Conservation (phyloP, 2,113 vertebrate species). For the Ciconia boyciana region DNA sequence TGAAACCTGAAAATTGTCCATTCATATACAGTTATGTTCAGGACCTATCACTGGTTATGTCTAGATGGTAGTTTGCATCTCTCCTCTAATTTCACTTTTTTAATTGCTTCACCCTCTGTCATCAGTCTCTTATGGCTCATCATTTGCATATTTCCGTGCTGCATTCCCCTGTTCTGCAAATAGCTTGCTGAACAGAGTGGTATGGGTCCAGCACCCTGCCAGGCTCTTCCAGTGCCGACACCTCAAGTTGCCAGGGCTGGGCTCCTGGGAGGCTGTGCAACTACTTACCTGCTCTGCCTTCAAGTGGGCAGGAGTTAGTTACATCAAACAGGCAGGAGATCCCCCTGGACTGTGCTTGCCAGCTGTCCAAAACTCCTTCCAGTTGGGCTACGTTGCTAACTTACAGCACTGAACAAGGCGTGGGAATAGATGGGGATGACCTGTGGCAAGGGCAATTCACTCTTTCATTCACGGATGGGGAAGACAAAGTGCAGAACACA, state of each 20-base stretch:
- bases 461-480: constrained; percentile 20
- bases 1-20: not conserved
- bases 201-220: not conserved
- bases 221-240: not conserved
- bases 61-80: not conserved
- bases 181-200: not conserved
- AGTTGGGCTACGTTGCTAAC: constrained; percentile 23
- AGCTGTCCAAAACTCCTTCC: constrained; percentile 60
- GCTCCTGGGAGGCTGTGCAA: not conserved
- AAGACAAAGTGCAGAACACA: constrained; percentile 30
- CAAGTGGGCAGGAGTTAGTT: not conserved
- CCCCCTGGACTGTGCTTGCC: constrained; percentile 36
- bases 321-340: constrained; percentile 25
- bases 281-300: not conserved
- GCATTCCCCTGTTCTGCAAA: not conserved
- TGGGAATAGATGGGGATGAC: constrained; percentile 38
- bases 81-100: not conserved
- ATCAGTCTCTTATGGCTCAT: not conserved
- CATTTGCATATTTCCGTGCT: not conserved
- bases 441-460: constrained; percentile 43
- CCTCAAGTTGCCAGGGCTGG: not conserved
- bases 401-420: not conserved
- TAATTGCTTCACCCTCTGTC: not conserved
- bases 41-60: not conserved
- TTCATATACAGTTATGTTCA: not conserved